phyloP scores from a whole-genome alignment of 1,140 invertebrate genomes.

The Araneus ventricosus region DNA sequence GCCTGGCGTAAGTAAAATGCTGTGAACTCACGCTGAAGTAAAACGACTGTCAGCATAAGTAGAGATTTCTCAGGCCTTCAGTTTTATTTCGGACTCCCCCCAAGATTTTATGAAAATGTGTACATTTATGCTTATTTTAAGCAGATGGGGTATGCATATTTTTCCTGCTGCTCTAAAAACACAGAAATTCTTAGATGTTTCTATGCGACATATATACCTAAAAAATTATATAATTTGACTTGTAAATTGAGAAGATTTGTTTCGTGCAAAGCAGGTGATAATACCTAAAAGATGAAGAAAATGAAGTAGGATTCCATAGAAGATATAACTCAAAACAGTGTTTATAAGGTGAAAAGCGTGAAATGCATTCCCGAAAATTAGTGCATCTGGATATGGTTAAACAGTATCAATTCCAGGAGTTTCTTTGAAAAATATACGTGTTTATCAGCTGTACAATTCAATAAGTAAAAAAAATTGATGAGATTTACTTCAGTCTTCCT shows the following conservation, averaged over 20 bases:
- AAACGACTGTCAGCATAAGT: not conserved
- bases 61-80: not conserved
- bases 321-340: no score
- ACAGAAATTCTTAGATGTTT: not conserved
- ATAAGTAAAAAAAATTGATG: no score
- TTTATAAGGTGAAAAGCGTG: no score
- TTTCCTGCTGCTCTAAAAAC: not conserved
- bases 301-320: no score
- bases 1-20: slow-evolving; percentile 1
- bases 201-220: not conserved
- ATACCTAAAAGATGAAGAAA: not conserved
- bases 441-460: no score
- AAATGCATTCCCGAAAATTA: no score
- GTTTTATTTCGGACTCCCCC: not conserved
- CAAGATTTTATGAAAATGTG: not conserved
- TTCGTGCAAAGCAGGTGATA: not conserved
- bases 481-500: no score
- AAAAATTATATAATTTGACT: not conserved
- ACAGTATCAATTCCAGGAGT: no score
- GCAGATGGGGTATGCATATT: not conserved
- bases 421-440: no score
- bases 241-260: not conserved
- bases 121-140: slow-evolving; percentile 45
- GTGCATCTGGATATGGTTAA: no score
- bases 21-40: not conserved